phyloP scores from a whole-genome alignment of 2,113 vertebrate species.

The Canis aureus region DNA sequence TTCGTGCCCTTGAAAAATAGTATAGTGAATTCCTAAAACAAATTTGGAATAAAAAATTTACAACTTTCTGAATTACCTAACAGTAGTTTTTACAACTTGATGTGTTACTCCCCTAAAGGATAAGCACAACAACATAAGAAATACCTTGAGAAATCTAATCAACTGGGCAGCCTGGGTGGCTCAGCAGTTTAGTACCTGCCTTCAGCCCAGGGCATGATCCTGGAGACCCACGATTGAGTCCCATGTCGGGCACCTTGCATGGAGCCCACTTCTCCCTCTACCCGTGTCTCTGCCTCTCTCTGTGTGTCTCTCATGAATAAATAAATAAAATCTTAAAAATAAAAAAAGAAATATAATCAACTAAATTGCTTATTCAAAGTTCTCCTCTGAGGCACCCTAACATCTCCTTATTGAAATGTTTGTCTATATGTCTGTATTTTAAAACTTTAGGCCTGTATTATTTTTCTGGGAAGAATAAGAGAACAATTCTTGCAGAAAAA shows the following conservation, averaged over 20 bases:
- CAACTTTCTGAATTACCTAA: neutral
- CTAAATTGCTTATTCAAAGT: neutral
- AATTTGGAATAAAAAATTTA: neutral
- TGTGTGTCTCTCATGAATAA: too few relatives aligned
- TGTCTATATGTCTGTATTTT: constrained; percentile 12
- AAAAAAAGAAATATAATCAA: neutral
- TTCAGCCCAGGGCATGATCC: too few relatives aligned
- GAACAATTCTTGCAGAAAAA: neutral
- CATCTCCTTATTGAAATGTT: constrained; percentile 48
- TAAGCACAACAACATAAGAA: neutral
- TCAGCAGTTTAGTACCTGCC: too few relatives aligned
- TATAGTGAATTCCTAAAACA: neutral
- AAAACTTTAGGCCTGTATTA: neutral
- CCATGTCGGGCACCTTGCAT: too few relatives aligned
- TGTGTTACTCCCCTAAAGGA: neutral
- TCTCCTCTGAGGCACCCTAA: neutral
- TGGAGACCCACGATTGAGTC: too few relatives aligned
- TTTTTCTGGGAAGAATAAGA: constrained; percentile 38
- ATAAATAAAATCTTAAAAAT: too few relatives aligned
- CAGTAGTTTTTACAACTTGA: neutral
- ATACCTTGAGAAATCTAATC: constrained; percentile 1
- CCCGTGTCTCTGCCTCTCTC: too few relatives aligned
- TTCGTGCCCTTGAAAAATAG: neutral
- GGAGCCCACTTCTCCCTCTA: too few relatives aligned
- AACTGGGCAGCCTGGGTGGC: too few relatives aligned